Conservation (phyloP, 2,888 invertebrate species). For the Volucella inflata region DNA sequence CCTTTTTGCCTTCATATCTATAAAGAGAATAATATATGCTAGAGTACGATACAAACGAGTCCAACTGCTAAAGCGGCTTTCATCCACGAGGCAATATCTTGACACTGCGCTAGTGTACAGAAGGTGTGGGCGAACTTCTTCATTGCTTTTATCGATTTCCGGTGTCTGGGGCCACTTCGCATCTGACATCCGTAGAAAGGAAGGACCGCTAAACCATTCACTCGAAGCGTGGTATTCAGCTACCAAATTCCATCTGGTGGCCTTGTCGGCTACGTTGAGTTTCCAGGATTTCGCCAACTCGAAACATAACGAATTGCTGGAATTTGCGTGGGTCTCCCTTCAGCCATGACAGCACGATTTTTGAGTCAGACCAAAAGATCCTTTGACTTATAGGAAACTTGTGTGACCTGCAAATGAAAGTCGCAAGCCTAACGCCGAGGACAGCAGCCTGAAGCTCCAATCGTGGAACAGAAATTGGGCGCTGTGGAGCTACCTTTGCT, state of each 20-base stretch:
- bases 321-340: constrained; percentile 33
- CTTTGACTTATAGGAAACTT: constrained; percentile 10
- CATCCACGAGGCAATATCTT: not conserved
- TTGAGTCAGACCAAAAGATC: constrained; percentile 59
- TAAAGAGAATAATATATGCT: no score
- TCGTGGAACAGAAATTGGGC: not conserved
- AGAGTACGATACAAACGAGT: not conserved
- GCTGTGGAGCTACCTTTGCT: not conserved
- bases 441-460: constrained; percentile 29
- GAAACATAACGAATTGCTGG: constrained; percentile 68
- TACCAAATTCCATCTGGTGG: constrained; percentile 5
- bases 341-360: constrained; percentile 43
- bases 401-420: constrained; percentile 4
- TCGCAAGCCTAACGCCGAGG: constrained; percentile 32
- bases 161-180: constrained; percentile 21
- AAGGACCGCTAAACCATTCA: constrained; percentile 50
- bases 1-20: no score
- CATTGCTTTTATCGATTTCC: not conserved
- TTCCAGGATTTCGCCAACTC: constrained; percentile 62
- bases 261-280: constrained; percentile 24
- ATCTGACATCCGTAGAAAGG: not conserved
- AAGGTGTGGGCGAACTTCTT: not conserved
- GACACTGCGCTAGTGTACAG: not conserved
- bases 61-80: not conserved
- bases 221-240: not conserved